phyloP scores from a whole-genome alignment of 2,797 vertebrate genomes.

The Coracias cyanogaster region DNA sequence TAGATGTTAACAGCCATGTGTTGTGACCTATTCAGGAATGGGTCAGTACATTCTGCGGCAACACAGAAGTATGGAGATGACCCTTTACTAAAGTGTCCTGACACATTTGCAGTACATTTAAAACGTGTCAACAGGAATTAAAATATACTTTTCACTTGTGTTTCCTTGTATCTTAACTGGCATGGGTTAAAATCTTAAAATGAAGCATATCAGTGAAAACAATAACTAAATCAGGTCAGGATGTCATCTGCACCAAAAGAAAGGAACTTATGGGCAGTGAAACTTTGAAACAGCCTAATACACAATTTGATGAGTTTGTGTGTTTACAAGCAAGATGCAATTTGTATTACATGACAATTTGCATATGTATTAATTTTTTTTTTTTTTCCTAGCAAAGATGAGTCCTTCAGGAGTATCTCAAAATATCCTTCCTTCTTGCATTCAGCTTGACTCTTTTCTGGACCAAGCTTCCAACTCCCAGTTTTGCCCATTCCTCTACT shows the following conservation, averaged over 20 bases:
- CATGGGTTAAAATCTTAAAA: neutral
- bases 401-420: neutral
- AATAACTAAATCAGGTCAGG: neutral
- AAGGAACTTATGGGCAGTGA: neutral
- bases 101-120: fast-evolving
- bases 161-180: neutral
- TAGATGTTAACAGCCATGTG: fast-evolving
- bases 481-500: neutral
- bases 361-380: neutral
- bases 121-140: neutral
- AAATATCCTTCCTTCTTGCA: neutral
- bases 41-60: fast-evolving
- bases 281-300: neutral
- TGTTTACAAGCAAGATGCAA: neutral
- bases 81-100: neutral
- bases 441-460: neutral
- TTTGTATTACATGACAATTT: neutral
- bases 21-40: fast-evolving
- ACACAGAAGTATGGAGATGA: fast-evolving
- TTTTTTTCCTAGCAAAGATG: neutral
- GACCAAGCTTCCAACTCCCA: neutral
- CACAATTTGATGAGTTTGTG: neutral
- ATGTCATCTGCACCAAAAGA: neutral
- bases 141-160: neutral
- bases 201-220: neutral